These are phyloP conservation scores for Ips typographus DNA, from an alignment of 1,140 invertebrate genomes.

Conservation along the genomic window DNA sequence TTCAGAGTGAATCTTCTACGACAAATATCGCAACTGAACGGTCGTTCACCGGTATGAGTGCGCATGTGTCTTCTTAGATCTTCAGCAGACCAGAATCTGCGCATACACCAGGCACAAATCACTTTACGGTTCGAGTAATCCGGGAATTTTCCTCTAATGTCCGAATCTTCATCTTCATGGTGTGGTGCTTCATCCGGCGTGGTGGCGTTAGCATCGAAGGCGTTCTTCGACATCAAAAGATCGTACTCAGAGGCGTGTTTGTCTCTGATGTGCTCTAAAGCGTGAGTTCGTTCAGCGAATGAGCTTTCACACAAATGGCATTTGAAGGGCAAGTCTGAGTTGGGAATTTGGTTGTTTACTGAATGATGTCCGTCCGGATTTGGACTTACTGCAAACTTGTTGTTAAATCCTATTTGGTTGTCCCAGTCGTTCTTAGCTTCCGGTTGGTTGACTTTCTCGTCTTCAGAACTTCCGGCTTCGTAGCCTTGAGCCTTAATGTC, in stretches of 20 bases:
- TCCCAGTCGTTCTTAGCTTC: constrained; percentile 40
- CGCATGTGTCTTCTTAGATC: constrained; percentile 90
- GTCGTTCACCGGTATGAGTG: constrained; percentile 81
- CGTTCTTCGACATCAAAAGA: constrained; percentile 75
- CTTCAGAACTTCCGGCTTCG: constrained; percentile 53
- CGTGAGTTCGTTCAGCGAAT: constrained; percentile 74
- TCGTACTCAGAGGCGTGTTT: constrained; percentile 73
- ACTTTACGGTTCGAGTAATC: constrained; percentile 89
- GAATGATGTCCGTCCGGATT: constrained; percentile 26
- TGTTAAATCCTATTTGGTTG: constrained; percentile 32
- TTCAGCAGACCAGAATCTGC: constrained; percentile 91
- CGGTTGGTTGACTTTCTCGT: constrained; percentile 51
- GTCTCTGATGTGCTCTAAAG: constrained; percentile 77
- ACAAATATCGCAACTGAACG: constrained; percentile 81
- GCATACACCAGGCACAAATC: constrained; percentile 87
- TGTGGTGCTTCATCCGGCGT: constrained; percentile 52
- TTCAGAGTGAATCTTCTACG: constrained; percentile 84
- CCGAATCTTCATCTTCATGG: constrained; percentile 57
- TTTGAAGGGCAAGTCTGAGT: constrained; percentile 79
- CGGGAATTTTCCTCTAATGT: constrained; percentile 69
- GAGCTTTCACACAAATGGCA: constrained; percentile 91
- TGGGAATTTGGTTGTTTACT: constrained; percentile 35
- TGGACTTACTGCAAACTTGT: constrained; percentile 14
- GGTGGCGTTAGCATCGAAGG: constrained; percentile 64
- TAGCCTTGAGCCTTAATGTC: constrained; percentile 51